Base-by-base conservation (phyloP, 2,797 vertebrate genomes). In the Myoxocephalus aenaeus region DNA sequence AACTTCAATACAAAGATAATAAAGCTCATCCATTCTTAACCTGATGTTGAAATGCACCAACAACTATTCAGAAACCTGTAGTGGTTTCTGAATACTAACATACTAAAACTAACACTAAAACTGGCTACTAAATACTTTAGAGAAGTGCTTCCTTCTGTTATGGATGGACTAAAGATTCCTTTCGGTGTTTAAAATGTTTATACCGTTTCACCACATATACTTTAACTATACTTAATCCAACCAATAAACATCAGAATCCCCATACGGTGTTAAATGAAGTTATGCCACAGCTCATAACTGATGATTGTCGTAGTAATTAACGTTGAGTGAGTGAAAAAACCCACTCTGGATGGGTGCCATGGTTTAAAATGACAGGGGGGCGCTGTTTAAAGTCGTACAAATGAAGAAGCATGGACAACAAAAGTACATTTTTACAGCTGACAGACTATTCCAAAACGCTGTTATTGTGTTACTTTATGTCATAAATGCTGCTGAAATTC, bases 341-440 rank as follows among this genome's bases (percentile, higher is more conserved):
- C 48, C n/a, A 2, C 12, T 34, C 3, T 80, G 69, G 25, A 56
- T 42, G 10, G 8, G 7, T 32, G 22, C 29, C 50, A 50, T 48
- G 20, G 51, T 69, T 53, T 18, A 6, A 46, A 48, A 13, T 57
- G n/a, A 50, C 5, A 5, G 7, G 2, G 38, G 34, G 6, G 51
- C 44, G 1, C 10, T 59, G 27, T 58, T 22, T 59, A 7, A 17
- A 29, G 54, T 44, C 10, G 22, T 48, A 29, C 17, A 64, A 59
- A 20, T 15, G 1, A 68, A 32, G 40, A 40, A 4, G 20, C 14
- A 29, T 48, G 9, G 53, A 40, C 9, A 44, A 57, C 53, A 58
- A 32, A n/a, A 53, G 27, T 38, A 71, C 15, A 61, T 77, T 79
- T 81, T 77, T 38, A 63, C 18, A 71, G 42, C 46, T 70, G 65